Evolutionary conservation across 2,888 invertebrate species (phyloP).

Genomic region (Chymomyza amoena): DNA sequence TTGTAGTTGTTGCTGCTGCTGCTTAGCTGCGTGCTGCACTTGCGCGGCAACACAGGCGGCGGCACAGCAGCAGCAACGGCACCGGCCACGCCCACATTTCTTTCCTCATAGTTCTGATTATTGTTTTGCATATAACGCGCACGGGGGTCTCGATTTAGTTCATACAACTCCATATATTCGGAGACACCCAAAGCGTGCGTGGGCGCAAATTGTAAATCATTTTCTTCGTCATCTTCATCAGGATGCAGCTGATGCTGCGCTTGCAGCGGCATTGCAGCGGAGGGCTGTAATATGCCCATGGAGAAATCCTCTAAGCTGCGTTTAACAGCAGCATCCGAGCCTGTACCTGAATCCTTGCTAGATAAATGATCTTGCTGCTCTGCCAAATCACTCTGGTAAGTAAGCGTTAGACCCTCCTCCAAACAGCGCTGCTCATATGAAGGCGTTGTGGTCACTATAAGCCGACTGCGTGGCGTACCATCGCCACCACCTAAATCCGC

Average conservation of each 20-base stretch:
- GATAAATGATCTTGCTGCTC: constrained; percentile 74
- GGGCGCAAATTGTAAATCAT: constrained; percentile 58
- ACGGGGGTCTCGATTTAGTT: constrained; percentile 38
- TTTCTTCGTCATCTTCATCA: constrained; percentile 46
- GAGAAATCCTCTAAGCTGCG: constrained; percentile 74
- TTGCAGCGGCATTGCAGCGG: constrained; percentile 29
- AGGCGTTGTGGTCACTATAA: constrained; percentile 69
- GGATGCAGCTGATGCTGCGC: constrained; percentile 30
- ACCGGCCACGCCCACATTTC: constrained; percentile 31
- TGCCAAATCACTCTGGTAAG: constrained; percentile 62
- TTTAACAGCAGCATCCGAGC: constrained; percentile 75
- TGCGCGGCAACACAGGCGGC: constrained; percentile 39
- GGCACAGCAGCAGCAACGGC: constrained; percentile 8
- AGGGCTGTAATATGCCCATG: constrained; percentile 29
- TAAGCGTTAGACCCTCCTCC: constrained; percentile 63
- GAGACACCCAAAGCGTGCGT: constrained; percentile 62
- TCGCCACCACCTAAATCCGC: constrained; percentile 56
- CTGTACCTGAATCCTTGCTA: constrained; percentile 76
- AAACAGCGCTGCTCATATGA: constrained; percentile 70
- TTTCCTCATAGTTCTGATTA: constrained; percentile 59
- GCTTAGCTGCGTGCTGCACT: constrained; percentile 37
- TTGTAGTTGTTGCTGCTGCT: constrained; percentile 47
- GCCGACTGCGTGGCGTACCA: constrained; percentile 53
- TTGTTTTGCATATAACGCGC: constrained; percentile 59
- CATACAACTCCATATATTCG: constrained; percentile 58